These are phyloP conservation scores for pig (Sus scrofa) DNA, from an alignment of 2,113 vertebrate species.

Conservation along the genomic window T2T-Sscrofa CM000830.6:12554501-12555000, in stretches of 20 bases:
- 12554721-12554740: not conserved
- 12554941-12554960: not conserved
- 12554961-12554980: not conserved
- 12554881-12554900: not conserved
- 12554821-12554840: not conserved
- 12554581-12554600: conserved; percentile 48
- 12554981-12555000: not conserved
- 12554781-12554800: not conserved
- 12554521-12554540: conserved; percentile 45
- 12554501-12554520: not conserved
- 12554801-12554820: not conserved
- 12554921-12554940: not conserved
- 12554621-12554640: not conserved
- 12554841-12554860: not conserved
- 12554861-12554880: conserved; percentile 27
- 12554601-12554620: not conserved
- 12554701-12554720: conserved; percentile 37
- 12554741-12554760: not conserved
- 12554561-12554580: conserved; percentile 29
- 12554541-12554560: conserved; percentile 28
- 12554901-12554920: not conserved
- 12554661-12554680: not conserved
- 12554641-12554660: not conserved
- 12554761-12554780: not conserved
- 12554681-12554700: conserved; percentile 1